These are phyloP conservation scores for Drosophila trichaetosa DNA, from an alignment of 2,888 invertebrate species.

Conservation along the genomic window DNA sequence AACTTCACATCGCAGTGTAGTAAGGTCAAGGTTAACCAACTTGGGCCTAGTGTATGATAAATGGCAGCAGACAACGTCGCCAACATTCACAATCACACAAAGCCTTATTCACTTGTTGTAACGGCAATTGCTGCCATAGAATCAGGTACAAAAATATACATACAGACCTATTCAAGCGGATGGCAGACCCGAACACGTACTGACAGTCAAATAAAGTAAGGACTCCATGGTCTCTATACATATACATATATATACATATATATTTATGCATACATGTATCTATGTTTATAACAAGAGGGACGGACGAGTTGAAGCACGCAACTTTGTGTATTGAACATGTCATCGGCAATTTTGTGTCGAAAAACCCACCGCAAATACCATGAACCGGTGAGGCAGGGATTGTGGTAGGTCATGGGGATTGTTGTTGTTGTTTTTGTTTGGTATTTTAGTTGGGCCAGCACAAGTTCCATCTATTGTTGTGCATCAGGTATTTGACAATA, in stretches of 20 bases:
- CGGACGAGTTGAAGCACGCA: slow-evolving; percentile 71
- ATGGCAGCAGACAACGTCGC: slow-evolving; percentile 14
- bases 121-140: slow-evolving; percentile 11
- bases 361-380: slow-evolving; percentile 64
- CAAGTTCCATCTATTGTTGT: slow-evolving; percentile 49
- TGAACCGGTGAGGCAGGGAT: slow-evolving; percentile 2
- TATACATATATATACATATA: not conserved
- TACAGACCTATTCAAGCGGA: slow-evolving; percentile 11
- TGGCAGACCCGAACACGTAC: slow-evolving; percentile 67
- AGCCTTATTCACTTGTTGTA: slow-evolving; percentile 5
- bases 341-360: slow-evolving; percentile 77
- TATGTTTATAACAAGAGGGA: slow-evolving; percentile 50
- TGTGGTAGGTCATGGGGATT: not conserved
- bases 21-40: slow-evolving; percentile 8
- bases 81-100: slow-evolving; percentile 6
- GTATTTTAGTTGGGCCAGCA: slow-evolving; percentile 21
- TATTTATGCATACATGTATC: not conserved
- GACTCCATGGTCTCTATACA: slow-evolving; percentile 15
- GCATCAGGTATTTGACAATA: slow-evolving; percentile 68
- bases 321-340: slow-evolving; percentile 81
- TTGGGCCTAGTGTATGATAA: slow-evolving; percentile 17
- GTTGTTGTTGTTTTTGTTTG: not conserved
- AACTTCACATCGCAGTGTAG: not conserved
- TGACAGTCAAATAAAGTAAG: slow-evolving; percentile 57
- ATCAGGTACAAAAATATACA: slow-evolving; percentile 4